These are phyloP conservation scores for Drosophila carrolli DNA, from an alignment of 1,140 invertebrate species.

Conservation along the genomic window DNA sequence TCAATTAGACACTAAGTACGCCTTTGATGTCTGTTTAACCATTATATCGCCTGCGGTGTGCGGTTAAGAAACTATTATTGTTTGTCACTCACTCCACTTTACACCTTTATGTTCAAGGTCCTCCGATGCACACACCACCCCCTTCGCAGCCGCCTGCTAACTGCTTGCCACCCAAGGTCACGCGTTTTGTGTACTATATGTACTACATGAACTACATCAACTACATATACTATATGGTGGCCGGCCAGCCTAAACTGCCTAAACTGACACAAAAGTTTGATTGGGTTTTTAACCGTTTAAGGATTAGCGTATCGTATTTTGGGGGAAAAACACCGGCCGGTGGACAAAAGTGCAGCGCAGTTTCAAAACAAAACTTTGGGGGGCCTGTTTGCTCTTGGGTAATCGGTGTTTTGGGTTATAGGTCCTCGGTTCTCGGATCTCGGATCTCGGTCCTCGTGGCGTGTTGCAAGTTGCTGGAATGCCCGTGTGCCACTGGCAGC, in stretches of 20 bases:
- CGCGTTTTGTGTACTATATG: not conserved
- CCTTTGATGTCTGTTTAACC: not conserved
- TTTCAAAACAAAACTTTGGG: slow-evolving; percentile 4
- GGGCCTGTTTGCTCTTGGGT: not conserved
- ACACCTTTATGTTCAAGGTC: slow-evolving; percentile 19
- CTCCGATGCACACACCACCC: not conserved
- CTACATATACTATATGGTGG: not conserved
- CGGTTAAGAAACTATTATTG: not conserved
- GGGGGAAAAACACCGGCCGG: slow-evolving; percentile 1
- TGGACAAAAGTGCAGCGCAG: not conserved
- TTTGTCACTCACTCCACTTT: not conserved
- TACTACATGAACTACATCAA: not conserved
- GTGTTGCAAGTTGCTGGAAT: slow-evolving; percentile 20
- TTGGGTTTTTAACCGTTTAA: not conserved
- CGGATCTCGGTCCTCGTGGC: slow-evolving; percentile 1
- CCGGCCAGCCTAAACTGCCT: not conserved
- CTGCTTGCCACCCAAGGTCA: not conserved
- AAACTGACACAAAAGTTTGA: not conserved
- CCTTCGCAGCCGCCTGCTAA: not conserved
- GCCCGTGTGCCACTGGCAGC: slow-evolving; percentile 26
- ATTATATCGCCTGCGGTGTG: slow-evolving; percentile 12
- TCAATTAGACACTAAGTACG: not conserved
- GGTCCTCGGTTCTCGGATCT: not conserved
- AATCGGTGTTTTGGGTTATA: not conserved
- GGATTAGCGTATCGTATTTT: not conserved